phyloP scores from a whole-genome alignment of 2,888 invertebrate species.

The Parapristionchus giblindavisi region DNA sequence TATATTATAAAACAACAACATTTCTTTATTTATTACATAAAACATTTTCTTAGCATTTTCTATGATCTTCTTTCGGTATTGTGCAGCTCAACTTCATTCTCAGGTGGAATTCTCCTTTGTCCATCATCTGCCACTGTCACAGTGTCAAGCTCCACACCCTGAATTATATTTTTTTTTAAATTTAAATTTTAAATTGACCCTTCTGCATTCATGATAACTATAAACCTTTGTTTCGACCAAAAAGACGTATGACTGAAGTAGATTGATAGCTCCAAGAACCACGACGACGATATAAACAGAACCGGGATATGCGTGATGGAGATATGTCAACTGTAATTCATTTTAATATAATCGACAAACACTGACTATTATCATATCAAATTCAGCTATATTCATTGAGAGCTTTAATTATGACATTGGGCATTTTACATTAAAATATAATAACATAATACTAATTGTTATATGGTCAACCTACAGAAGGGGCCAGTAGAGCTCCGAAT shows the following conservation, averaged over 20 bases:
- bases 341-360: neutral
- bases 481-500: slow-evolving; percentile 65
- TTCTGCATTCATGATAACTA: no score
- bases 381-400: no score
- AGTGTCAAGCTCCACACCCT: slow-evolving; percentile 16
- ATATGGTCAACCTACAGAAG: slow-evolving; percentile 46
- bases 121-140: neutral
- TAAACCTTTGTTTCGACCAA: slow-evolving; percentile 28
- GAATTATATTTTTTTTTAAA: neutral
- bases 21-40: no score
- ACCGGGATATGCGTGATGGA: neutral
- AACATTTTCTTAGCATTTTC: no score
- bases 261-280: slow-evolving; percentile 15
- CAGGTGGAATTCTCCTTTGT: no score
- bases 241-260: slow-evolving; percentile 27
- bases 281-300: slow-evolving; percentile 2
- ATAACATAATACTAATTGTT: neutral
- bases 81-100: no score
- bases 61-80: no score
- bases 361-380: neutral
- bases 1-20: no score
- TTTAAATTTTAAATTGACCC: no score
- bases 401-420: no score
- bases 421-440: no score
- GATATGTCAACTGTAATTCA: neutral